A percentile compares a stretch with the other conserved stretches of the same genome.
phyloP scores from a whole-genome alignment of 1,140 invertebrate species.

The Gonatopus flavifemur region DNA sequence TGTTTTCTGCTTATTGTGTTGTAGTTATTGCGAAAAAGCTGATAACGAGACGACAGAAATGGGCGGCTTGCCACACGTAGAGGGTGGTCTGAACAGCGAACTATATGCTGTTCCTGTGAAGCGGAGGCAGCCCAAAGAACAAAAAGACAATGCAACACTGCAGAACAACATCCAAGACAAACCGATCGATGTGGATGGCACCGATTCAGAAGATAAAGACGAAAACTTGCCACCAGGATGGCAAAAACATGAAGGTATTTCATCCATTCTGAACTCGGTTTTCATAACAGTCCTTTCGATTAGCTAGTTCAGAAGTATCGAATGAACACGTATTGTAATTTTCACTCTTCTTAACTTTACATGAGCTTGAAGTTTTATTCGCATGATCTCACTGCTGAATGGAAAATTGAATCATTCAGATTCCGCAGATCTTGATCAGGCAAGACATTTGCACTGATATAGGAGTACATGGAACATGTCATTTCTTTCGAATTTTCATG shows the following conservation, averaged over 20 bases:
- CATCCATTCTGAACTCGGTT: too few species aligned
- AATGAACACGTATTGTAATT: too few species aligned
- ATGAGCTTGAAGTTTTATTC: too few species aligned
- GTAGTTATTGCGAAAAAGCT: conserved; percentile 62
- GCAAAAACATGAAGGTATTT: conserved; percentile 88
- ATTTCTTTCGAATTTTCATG: too few species aligned
- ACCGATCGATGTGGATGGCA: conserved; percentile 53
- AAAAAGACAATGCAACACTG: conserved; percentile 47
- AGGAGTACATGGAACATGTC: too few species aligned
- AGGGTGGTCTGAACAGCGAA: conserved; percentile 72
- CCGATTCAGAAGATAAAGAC: conserved; percentile 56
- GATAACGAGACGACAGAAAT: conserved; percentile 61
- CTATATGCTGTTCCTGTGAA: conserved; percentile 76
- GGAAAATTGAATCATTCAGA: too few species aligned
- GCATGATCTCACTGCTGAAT: too few species aligned
- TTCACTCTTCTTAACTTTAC: too few species aligned
- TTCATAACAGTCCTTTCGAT: too few species aligned
- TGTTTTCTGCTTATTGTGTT: conserved; percentile 24
- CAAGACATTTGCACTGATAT: too few species aligned
- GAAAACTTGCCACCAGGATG: conserved; percentile 78
- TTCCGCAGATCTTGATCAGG: too few species aligned
- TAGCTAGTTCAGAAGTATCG: too few species aligned
- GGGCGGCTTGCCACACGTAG: conserved; percentile 65
- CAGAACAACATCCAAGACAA: conserved; percentile 53
- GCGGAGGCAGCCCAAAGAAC: conserved; percentile 59